Evolutionary conservation across 1,140 invertebrate genomes (phyloP), one percentile per base, ranked within the genome.

Genomic region (Drosophila willistoni): DNA sequence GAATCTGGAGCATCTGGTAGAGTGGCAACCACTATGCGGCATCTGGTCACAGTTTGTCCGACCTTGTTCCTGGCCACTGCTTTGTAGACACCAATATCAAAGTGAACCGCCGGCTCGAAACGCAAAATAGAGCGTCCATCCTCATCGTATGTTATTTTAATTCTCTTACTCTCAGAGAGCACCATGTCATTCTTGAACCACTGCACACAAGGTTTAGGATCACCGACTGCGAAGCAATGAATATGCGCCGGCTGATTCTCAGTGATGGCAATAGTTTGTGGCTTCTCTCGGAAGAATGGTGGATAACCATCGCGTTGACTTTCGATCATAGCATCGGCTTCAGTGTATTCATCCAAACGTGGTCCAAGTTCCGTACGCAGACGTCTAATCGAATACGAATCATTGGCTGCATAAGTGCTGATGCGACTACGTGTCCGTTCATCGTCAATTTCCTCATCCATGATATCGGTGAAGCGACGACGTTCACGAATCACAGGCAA

Each of bases 181-280:
- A 98, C 96, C 85, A 96, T 94, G 84, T 98, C 97, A 90, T 98
- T 98, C 92, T 96, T 97, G 93, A 97, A 99, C 98, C 98, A 99
- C 76, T 98, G 97, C n/a, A 99, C 95, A 51, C 94, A 93, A 0
- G 98, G 98, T 83, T 96, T 95, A 0, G 98, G 98, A 82, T 97
- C 96, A 0, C 98, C 98, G 5, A 98, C 96, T 2, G 97, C 97
- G 59, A 96, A 95, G 92, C 97, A 99, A 9, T 95, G 94, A 6
- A 99, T 93, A 71, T 96, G 95, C 1, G 96, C 95, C 10, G 95
- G 94, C 80, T 96, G 95, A 13, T 96, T 96, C 64, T 97, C 95
- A 33, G 95, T 94, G 69, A 98, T 96, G 7, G 97, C 96, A 7
- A 95, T 93, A 2, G 95, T 93, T 86, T 96, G 95, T 0, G 96